Evolutionary conservation across 2,888 invertebrate species (phyloP).

Genomic region (Nomada fucata): DNA sequence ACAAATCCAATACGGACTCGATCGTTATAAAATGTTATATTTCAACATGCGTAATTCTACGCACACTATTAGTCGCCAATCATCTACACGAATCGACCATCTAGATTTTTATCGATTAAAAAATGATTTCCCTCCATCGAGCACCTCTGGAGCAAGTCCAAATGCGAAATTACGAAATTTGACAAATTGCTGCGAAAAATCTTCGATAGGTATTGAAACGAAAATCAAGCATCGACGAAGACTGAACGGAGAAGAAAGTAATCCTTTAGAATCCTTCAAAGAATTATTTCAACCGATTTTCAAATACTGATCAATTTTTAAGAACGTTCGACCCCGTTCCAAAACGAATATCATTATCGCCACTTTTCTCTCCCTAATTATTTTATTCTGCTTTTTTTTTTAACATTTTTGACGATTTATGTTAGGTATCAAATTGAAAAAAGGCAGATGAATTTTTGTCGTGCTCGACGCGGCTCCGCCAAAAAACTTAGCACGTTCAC

Average conservation of each 20-base stretch:
- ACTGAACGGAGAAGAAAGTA: background rate
- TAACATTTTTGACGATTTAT: background rate
- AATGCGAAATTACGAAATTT: background rate
- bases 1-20: constrained; percentile 1
- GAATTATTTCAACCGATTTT: too few species aligned
- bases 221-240: background rate
- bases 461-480: constrained; percentile 18
- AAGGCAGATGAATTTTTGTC: constrained; percentile 35
- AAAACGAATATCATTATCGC: constrained; percentile 3
- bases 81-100: constrained; percentile 4
- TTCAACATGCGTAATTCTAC: background rate
- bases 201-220: background rate
- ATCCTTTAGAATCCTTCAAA: constrained; percentile 13
- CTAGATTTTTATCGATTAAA: constrained; percentile 3
- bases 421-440: constrained; percentile 58
- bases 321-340: background rate
- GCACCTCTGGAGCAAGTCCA: constrained; percentile 3
- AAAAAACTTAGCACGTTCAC: constrained; percentile 42
- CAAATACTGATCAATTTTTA: too few species aligned
- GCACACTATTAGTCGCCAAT: background rate
- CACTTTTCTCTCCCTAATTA: background rate
- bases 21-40: constrained; percentile 14
- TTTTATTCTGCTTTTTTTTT: background rate
- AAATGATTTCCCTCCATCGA: background rate
- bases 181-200: constrained; percentile 38